These are phyloP conservation scores for Hydropsyche tenuis DNA, from an alignment of 1,140 invertebrate species.

Conservation along the genomic window DNA sequence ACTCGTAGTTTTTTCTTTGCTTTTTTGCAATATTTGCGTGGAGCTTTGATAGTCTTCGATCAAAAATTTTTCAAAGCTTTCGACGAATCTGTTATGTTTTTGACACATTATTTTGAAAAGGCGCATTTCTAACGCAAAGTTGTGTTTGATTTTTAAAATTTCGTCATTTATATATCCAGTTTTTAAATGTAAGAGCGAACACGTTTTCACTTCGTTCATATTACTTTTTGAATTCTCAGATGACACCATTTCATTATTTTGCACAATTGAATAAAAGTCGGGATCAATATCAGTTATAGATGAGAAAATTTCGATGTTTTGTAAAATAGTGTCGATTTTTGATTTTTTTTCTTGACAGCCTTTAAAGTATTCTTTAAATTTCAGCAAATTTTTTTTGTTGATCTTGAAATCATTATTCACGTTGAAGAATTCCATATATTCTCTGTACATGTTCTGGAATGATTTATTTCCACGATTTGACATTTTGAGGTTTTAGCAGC, in stretches of 20 bases:
- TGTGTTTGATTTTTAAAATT: conserved; percentile 66
- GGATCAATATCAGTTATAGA: conserved; percentile 65
- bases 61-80: conserved; percentile 69
- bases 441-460: too few species aligned
- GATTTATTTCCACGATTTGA: too few species aligned
- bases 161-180: conserved; percentile 67
- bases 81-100: conserved; percentile 64
- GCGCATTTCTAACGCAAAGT: conserved; percentile 65
- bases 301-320: too few species aligned
- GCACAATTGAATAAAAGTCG: conserved; percentile 66
- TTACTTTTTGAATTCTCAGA: conserved; percentile 62
- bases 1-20: conserved; percentile 60
- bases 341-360: too few species aligned
- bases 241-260: conserved; percentile 57
- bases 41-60: conserved; percentile 67
- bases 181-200: conserved; percentile 63
- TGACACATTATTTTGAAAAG: conserved; percentile 64
- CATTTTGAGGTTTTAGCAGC: too few species aligned
- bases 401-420: too few species aligned
- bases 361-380: too few species aligned
- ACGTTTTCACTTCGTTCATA: conserved; percentile 64
- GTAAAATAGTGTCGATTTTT: too few species aligned
- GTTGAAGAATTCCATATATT: too few species aligned
- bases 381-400: too few species aligned
- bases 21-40: conserved; percentile 63